phyloP scores from a whole-genome alignment of 30 jellyfish, hydroid and myxozoan genomes.

The Mastigias papua region DNA sequence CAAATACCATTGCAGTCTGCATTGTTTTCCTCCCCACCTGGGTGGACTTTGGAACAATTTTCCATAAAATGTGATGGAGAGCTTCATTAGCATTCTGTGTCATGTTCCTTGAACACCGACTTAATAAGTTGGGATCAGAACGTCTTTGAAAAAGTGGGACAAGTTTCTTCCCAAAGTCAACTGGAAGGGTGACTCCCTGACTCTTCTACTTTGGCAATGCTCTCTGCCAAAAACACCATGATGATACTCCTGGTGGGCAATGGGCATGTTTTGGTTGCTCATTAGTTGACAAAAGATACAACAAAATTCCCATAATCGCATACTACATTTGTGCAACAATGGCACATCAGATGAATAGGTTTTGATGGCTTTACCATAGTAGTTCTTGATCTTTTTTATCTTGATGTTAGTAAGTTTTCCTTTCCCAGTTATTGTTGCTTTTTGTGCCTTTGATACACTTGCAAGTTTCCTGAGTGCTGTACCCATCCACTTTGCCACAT shows the following conservation, averaged over 20 bases:
- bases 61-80: background rate
- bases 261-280: slow-evolving; percentile 41
- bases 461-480: slow-evolving; percentile 28
- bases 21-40: background rate
- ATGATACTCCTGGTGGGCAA: slow-evolving; percentile 38
- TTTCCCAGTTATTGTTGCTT: slow-evolving; percentile 30
- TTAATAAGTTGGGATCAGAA: background rate
- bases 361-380: slow-evolving; percentile 37
- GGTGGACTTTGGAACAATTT: background rate
- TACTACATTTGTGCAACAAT: slow-evolving; percentile 13
- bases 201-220: slow-evolving; percentile 2
- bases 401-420: background rate
- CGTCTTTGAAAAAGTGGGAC: background rate
- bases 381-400: background rate
- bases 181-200: background rate
- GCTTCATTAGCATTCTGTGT: background rate
- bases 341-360: slow-evolving; percentile 4
- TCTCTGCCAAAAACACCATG: slow-evolving; percentile 58
- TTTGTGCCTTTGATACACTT: slow-evolving; percentile 40
- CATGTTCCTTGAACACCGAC: background rate
- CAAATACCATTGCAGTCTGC: background rate
- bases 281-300: slow-evolving; percentile 44
- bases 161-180: slow-evolving; percentile 30
- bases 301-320: slow-evolving; percentile 42
- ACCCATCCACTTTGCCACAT: slow-evolving; percentile 25